Evolutionary conservation across 2,888 invertebrate genomes (phyloP).

Genomic region (Hybos culiciformis): DNA sequence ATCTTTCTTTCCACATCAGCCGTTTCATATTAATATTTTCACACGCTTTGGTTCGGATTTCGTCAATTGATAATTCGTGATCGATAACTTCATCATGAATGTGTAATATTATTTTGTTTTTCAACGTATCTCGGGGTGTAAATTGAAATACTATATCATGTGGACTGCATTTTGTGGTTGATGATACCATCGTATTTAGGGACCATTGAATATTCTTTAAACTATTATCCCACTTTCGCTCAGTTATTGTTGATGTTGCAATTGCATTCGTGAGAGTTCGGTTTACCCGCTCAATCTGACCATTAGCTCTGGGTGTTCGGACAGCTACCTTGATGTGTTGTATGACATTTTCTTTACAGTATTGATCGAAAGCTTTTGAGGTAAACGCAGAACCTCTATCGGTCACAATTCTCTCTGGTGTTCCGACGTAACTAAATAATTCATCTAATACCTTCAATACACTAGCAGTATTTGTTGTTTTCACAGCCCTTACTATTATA

Average conservation of each 20-base stretch:
- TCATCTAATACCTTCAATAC: constrained; percentile 9
- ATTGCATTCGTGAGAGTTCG: constrained; percentile 1
- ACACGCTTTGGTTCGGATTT: background rate
- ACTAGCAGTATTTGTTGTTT: constrained; percentile 10
- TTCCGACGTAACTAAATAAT: constrained; percentile 14
- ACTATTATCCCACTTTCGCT: constrained; percentile 11
- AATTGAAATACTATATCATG: constrained; percentile 16
- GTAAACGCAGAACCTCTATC: constrained; percentile 21
- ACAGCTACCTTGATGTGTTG: constrained; percentile 17
- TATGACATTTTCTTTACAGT: constrained; percentile 15
- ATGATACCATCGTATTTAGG: constrained; percentile 11
- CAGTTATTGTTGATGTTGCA: constrained; percentile 5
- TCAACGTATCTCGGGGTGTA: background rate
- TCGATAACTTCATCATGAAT: background rate
- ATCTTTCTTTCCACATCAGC: too few relatives aligned
- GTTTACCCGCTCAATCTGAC: constrained; percentile 14
- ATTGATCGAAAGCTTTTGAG: constrained; percentile 16
- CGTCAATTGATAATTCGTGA: too few relatives aligned
- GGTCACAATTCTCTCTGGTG: constrained; percentile 15
- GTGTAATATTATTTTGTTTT: background rate
- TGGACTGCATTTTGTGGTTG: constrained; percentile 11
- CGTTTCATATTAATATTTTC: background rate
- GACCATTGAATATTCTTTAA: constrained; percentile 13
- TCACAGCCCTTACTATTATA: constrained; percentile 12
- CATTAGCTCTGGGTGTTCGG: constrained; percentile 16